Base-by-base conservation (phyloP, 2,113 vertebrate species). In the Tychaedon coryphoeus region DNA sequence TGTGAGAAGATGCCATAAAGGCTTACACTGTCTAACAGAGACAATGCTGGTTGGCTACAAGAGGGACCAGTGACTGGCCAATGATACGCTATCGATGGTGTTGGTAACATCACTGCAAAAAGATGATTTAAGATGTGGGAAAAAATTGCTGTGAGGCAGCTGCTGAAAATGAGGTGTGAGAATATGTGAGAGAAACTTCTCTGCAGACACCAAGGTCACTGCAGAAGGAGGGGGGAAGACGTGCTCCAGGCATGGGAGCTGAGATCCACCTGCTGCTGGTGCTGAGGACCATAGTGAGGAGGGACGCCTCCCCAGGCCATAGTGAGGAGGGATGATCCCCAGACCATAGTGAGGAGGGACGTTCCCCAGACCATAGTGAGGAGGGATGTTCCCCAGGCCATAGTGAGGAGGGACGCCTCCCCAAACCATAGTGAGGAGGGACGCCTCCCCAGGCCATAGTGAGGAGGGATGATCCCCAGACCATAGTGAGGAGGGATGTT, bases 21-120 rank as follows among this genome's bases (percentile, higher is more conserved):
- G 4, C 7, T 76, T 42, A 25, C 5, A 3, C 16, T 3, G 0
- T 78, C n/a, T 4, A 3, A n/a, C 2, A 53, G 1, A 71, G 12
- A 6, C 8, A 43, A 6, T 36, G 6, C 5, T 31, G 69, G 3
- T 7, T 3, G 0, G 7, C 36, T 88, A 4, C 34, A 48, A 26
- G 48, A 51, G 0, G 1, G 17, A 51, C 3, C 4, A 0, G 0
- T 4, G 0, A 0, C 29, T 53, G 18, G 5, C 9, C 42, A 28
- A 56, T 3, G 12, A 26, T 14, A 12, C 45, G 8, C 5, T 7
- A 7, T 31, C 67, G 64, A 17, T 1, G 1, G 54, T 1, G 1
- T 9, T 29, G 20, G 7, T 15, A 77, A 7, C 2, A 3, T 7
- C 0, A 1, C 26, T 23, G 25, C 9, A 17, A 45, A 17, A 70